Evolutionary conservation across 64 coral and sea anemone genomes (phyloP).

Genomic region (Dendrophyllia cribrosa): DNA sequence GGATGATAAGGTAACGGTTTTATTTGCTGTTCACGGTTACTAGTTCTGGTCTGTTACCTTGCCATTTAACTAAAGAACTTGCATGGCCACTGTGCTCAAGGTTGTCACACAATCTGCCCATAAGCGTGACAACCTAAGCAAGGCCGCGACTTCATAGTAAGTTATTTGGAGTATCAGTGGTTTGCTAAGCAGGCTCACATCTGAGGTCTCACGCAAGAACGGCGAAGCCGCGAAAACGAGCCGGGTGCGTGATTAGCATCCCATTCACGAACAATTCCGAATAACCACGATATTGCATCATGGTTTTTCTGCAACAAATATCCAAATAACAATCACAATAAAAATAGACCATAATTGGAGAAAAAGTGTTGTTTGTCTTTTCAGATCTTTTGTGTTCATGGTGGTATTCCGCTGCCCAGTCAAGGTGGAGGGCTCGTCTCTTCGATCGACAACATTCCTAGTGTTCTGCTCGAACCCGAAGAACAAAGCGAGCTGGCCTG

Average conservation of each 20-base stretch:
- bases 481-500: constrained; percentile 74
- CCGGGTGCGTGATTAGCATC: too few relatives aligned
- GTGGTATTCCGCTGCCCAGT: constrained; percentile 79
- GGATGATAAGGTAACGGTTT: constrained; percentile 61
- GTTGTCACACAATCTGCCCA: too few relatives aligned
- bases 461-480: constrained; percentile 57
- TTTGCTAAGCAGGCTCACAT: too few relatives aligned
- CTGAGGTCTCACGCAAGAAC: too few relatives aligned
- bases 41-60: background rate
- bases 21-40: background rate
- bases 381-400: constrained; percentile 88
- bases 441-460: constrained; percentile 62
- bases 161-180: too few relatives aligned
- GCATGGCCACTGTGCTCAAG: too few relatives aligned
- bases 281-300: too few relatives aligned
- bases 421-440: constrained; percentile 64
- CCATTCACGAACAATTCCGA: too few relatives aligned
- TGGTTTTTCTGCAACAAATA: background rate
- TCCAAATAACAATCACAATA: background rate
- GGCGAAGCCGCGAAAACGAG: too few relatives aligned
- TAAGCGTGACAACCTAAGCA: too few relatives aligned
- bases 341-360: background rate
- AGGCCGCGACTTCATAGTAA: too few relatives aligned
- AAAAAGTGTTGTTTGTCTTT: background rate
- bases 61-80: too few relatives aligned